A percentile compares a stretch with the other conserved stretches of the same genome.
Evolutionary conservation across 1,140 invertebrate species (phyloP).

Genomic region (Drosophila bocki): DNA sequence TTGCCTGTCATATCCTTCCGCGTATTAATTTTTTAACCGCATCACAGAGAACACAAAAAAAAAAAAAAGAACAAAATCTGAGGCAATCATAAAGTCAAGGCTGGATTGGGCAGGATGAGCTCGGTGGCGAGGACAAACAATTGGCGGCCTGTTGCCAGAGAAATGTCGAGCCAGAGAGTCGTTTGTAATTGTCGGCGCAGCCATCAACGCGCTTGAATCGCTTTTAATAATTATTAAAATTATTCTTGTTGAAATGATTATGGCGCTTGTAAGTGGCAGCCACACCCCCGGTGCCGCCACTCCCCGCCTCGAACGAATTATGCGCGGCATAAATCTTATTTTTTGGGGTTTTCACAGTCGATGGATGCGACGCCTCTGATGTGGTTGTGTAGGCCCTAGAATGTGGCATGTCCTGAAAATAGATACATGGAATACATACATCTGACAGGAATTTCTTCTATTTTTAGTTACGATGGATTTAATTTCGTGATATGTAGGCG

Average conservation of each 20-base stretch:
- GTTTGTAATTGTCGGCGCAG: constrained; percentile 74
- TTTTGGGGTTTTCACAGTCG: constrained; percentile 53
- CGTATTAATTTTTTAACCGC: constrained; percentile 83
- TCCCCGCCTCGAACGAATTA: constrained; percentile 57
- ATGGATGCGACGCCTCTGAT: constrained; percentile 23
- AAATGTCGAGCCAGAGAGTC: constrained; percentile 44
- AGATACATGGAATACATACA: background rate
- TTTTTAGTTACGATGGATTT: constrained; percentile 9
- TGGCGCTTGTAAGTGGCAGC: constrained; percentile 78
- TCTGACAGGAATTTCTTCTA: constrained; percentile 2
- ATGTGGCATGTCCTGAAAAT: constrained; percentile 31
- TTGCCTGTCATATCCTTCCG: constrained; percentile 83
- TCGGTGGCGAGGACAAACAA: constrained; percentile 37
- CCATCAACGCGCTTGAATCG: constrained; percentile 63
- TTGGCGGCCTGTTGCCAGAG: constrained; percentile 72
- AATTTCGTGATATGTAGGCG: constrained; percentile 21
- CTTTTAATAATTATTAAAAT: constrained; percentile 84
- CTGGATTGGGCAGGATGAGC: constrained; percentile 26
- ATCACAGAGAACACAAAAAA: constrained; percentile 42
- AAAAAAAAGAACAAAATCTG: constrained; percentile 34
- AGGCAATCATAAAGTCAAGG: constrained; percentile 68
- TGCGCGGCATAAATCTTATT: constrained; percentile 63
- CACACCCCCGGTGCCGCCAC: constrained; percentile 3
- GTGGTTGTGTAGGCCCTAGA: constrained; percentile 27
- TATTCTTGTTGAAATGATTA: constrained; percentile 84